Conservation (phyloP, 2,797 vertebrate genomes). For the Oryzias sinensis region DNA sequence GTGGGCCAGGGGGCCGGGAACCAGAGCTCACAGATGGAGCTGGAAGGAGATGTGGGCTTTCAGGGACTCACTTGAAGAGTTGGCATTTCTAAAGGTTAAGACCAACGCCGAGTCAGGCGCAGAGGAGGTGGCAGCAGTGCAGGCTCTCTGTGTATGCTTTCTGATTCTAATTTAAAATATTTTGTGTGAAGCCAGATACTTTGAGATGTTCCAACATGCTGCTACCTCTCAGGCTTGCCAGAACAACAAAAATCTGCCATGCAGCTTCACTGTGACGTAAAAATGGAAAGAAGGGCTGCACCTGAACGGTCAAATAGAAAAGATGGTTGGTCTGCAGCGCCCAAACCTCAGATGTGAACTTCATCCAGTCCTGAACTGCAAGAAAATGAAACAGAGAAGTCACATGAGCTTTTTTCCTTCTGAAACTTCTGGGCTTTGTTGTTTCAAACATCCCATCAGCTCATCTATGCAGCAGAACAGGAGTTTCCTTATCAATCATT, state of each 20-base stretch:
- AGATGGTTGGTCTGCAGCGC: too few species aligned
- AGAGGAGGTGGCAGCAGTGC: conserved; percentile 31
- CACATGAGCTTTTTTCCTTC: background rate
- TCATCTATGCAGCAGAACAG: background rate
- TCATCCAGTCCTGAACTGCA: too few species aligned
- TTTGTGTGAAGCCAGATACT: background rate
- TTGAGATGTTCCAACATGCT: too few species aligned
- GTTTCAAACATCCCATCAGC: conserved; percentile 6
- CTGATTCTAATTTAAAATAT: background rate
- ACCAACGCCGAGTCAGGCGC: conserved; percentile 45
- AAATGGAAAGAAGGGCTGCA: too few species aligned
- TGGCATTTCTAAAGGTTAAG: conserved; percentile 68
- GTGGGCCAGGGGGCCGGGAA: conserved; percentile 46
- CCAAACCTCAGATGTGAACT: too few species aligned
- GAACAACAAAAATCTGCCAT: too few species aligned
- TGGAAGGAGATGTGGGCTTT: conserved; percentile 48
- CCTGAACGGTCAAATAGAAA: too few species aligned
- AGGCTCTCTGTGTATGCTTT: conserved; percentile 11
- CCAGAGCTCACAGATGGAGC: conserved; percentile 47
- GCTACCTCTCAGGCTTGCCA: too few species aligned
- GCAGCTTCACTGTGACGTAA: too few species aligned
- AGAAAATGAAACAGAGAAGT: background rate
- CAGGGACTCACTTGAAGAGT: conserved; percentile 47
- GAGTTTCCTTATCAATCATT: background rate
- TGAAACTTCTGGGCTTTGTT: background rate